These are phyloP conservation scores for Drosophila insularis DNA, from an alignment of 1,140 invertebrate species.

Conservation along the genomic window DNA sequence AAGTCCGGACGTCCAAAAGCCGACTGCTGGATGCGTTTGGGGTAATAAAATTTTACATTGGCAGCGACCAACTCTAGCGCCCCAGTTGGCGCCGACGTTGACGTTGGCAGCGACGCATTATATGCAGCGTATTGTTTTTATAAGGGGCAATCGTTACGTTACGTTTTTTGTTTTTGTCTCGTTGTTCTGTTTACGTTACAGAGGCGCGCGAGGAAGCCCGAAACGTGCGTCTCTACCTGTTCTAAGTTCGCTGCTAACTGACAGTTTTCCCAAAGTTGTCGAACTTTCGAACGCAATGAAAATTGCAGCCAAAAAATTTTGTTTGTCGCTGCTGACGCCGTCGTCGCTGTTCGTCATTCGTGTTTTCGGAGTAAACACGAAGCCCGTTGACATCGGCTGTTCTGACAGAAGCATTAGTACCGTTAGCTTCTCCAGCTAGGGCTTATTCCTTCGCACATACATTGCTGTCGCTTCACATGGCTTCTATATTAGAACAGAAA, in stretches of 20 bases:
- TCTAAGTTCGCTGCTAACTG: conserved; percentile 83
- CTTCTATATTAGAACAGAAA: conserved; percentile 26
- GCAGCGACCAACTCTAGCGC: conserved; percentile 36
- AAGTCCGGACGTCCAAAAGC: conserved; percentile 79
- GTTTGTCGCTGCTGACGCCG: conserved; percentile 15
- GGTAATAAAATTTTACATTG: conserved; percentile 81
- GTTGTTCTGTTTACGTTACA: conserved; percentile 21
- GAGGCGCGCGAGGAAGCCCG: conserved; percentile 45
- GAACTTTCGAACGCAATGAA: conserved; percentile 79
- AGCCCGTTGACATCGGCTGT: neutral
- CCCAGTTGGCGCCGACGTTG: conserved; percentile 42
- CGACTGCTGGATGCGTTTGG: conserved; percentile 79
- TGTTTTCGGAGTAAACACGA: conserved; percentile 61
- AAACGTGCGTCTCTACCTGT: conserved; percentile 82
- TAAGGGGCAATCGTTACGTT: neutral
- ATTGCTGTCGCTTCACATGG: neutral
- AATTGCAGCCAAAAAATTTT: conserved; percentile 68
- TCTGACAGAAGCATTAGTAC: neutral
- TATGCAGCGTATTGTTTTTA: neutral
- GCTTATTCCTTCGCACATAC: conserved; percentile 13
- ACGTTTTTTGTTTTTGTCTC: conserved; percentile 17
- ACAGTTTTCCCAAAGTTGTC: conserved; percentile 83
- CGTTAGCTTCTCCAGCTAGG: conserved; percentile 5
- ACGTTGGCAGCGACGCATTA: conserved; percentile 16
- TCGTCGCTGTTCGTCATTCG: neutral